These are phyloP conservation scores for Camponotus vicinus DNA, from an alignment of 1,140 invertebrate genomes.

Conservation along the genomic window DNA sequence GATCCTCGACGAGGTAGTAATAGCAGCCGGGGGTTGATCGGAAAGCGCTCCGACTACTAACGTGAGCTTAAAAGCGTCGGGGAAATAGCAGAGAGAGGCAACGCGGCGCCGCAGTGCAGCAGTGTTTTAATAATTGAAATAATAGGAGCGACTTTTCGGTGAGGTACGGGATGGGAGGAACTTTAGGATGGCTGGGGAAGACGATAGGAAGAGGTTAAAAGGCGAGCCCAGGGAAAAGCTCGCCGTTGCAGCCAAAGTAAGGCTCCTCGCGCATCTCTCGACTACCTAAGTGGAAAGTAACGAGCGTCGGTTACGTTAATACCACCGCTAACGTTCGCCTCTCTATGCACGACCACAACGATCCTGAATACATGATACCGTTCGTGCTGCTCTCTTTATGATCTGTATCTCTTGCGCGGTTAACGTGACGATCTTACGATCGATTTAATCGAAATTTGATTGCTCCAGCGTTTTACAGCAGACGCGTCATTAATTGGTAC, in stretches of 20 bases:
- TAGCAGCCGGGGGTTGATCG: constrained; percentile 24
- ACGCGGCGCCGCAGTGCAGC: constrained; percentile 45
- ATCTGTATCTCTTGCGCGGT: not conserved
- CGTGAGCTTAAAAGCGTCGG: constrained; percentile 33
- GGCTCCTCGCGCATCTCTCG: constrained; percentile 25
- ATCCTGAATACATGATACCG: constrained; percentile 65
- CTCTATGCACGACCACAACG: constrained; percentile 15
- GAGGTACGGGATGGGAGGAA: constrained; percentile 23
- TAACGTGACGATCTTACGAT: not conserved
- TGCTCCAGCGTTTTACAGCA: not conserved
- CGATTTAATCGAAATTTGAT: constrained; percentile 68
- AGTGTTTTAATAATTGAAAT: constrained; percentile 72
- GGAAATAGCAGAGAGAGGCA: constrained; percentile 7
- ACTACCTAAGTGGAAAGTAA: constrained; percentile 74
- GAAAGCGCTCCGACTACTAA: constrained; percentile 15
- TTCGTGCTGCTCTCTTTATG: constrained; percentile 24
- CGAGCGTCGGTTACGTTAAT: constrained; percentile 67
- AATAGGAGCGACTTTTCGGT: constrained; percentile 60
- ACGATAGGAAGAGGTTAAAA: not conserved
- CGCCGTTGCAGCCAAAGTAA: constrained; percentile 27
- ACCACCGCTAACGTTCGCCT: constrained; percentile 36
- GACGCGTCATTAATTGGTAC: not conserved
- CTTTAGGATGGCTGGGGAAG: constrained; percentile 12
- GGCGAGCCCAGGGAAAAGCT: constrained; percentile 27
- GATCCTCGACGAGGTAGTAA: not conserved